Evolutionary conservation across 1,140 invertebrate species (phyloP).

Genomic region (Ctenoplectra terminalis): DNA sequence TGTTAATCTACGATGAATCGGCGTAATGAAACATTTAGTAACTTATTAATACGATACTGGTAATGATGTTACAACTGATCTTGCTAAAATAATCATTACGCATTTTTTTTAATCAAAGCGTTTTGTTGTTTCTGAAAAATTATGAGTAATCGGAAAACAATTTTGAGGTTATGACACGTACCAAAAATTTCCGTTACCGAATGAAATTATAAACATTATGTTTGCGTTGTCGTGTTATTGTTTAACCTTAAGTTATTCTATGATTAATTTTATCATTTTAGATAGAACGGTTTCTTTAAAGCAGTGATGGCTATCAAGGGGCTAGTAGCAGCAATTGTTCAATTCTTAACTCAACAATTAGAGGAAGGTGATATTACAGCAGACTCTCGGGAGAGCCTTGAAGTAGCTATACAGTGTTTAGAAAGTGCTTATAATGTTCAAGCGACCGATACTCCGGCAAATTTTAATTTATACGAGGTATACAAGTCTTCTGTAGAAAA

Average conservation of each 20-base stretch:
- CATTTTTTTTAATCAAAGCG: neutral
- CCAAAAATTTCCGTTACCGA: neutral
- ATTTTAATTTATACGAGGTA: conserved; percentile 81
- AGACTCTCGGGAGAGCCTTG: conserved; percentile 91
- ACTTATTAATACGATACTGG: neutral
- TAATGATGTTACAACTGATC: neutral
- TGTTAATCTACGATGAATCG: conserved; percentile 50
- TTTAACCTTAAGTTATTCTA: neutral
- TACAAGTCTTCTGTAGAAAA: conserved; percentile 81
- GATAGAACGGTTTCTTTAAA: conserved; percentile 13
- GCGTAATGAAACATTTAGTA: conserved; percentile 23
- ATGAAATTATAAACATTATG: neutral
- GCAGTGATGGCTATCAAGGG: conserved; percentile 75
- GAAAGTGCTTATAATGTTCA: conserved; percentile 90
- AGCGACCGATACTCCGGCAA: conserved; percentile 80
- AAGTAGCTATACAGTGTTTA: conserved; percentile 93
- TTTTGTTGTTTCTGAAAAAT: neutral
- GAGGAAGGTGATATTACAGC: conserved; percentile 79
- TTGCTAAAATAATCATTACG: neutral
- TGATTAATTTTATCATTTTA: conserved; percentile 4
- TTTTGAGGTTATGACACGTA: conserved; percentile 51
- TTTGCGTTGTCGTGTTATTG: neutral
- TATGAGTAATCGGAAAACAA: neutral
- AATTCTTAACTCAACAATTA: conserved; percentile 80
- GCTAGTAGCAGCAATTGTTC: conserved; percentile 78